A percentile compares a stretch with the other conserved stretches of the same genome.
phyloP scores from a whole-genome alignment of 2,797 vertebrate species.

The Fratercula arctica region DNA sequence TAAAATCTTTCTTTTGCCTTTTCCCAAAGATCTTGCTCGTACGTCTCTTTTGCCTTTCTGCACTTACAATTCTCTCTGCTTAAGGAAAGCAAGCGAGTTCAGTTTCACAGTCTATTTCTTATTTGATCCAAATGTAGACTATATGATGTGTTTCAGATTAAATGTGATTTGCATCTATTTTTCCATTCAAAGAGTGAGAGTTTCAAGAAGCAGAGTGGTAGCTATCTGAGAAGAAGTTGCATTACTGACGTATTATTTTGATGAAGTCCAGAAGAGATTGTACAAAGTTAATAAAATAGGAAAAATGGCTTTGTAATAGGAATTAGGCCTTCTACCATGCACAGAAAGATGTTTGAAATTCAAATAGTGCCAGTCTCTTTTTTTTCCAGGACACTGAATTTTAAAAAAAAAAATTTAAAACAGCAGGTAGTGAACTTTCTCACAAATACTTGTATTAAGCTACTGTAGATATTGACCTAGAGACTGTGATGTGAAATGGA shows the following conservation, averaged over 20 bases:
- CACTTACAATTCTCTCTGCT: neutral
- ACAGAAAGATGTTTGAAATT: neutral
- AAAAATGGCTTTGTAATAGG: neutral
- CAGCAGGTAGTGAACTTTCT: neutral
- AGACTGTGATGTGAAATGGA: neutral
- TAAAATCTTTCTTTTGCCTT: neutral
- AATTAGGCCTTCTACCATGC: neutral
- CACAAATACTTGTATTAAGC: neutral
- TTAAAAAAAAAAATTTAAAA: neutral
- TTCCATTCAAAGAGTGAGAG: neutral
- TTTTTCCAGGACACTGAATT: neutral
- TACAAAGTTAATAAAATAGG: neutral
- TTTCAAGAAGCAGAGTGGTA: neutral
- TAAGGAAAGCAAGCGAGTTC: neutral
- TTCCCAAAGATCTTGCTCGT: neutral
- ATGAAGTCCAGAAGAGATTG: neutral
- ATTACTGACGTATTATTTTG: neutral
- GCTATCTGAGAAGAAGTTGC: neutral
- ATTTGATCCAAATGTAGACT: neutral
- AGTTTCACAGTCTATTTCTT: neutral
- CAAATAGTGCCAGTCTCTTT: neutral
- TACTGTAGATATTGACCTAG: neutral
- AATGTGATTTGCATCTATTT: neutral
- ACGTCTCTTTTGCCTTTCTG: neutral
- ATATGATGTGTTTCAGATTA: neutral